Evolutionary conservation across 2,113 vertebrate species (phyloP).

Genomic region (Oncorhynchus masou): DNA sequence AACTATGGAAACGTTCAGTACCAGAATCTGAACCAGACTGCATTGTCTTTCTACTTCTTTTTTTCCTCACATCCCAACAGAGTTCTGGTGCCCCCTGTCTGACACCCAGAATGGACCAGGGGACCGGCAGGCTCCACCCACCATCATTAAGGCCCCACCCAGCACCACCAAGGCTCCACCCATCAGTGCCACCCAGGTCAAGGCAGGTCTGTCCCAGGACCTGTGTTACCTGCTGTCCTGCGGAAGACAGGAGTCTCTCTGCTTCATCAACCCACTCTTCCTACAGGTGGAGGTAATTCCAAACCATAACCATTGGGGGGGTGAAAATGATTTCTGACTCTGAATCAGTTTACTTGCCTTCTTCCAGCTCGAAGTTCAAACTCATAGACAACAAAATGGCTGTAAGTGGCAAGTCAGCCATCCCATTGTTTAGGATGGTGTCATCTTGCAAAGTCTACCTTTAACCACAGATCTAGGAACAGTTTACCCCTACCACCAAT

Average conservation of each 20-base stretch:
- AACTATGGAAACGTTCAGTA: not conserved
- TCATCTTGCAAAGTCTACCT: not conserved
- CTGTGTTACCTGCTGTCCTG: slow-evolving; percentile 40
- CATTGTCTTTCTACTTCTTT: not conserved
- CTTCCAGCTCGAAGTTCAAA: no score
- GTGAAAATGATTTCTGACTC: not conserved
- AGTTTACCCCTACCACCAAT: no score
- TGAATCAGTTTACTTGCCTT: no score
- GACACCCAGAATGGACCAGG: slow-evolving; percentile 64
- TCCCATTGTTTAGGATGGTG: no score
- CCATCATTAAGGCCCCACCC: slow-evolving; percentile 17
- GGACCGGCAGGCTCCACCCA: slow-evolving; percentile 55
- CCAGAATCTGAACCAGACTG: not conserved
- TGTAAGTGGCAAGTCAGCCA: no score
- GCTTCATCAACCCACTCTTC: slow-evolving; percentile 85
- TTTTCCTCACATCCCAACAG: slow-evolving; percentile 50
- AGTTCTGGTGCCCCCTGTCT: slow-evolving; percentile 83
- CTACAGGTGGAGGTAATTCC: slow-evolving; percentile 68
- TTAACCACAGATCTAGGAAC: not conserved
- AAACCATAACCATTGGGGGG: not conserved
- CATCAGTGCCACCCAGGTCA: slow-evolving; percentile 18
- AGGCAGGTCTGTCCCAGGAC: slow-evolving; percentile 29
- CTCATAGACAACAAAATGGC: no score
- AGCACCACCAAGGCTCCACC: slow-evolving; percentile 22
- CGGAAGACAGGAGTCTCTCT: slow-evolving; percentile 68